Base-by-base conservation (phyloP, 2,113 vertebrate genomes). In the Datnioides undecimradiatus region DNA sequence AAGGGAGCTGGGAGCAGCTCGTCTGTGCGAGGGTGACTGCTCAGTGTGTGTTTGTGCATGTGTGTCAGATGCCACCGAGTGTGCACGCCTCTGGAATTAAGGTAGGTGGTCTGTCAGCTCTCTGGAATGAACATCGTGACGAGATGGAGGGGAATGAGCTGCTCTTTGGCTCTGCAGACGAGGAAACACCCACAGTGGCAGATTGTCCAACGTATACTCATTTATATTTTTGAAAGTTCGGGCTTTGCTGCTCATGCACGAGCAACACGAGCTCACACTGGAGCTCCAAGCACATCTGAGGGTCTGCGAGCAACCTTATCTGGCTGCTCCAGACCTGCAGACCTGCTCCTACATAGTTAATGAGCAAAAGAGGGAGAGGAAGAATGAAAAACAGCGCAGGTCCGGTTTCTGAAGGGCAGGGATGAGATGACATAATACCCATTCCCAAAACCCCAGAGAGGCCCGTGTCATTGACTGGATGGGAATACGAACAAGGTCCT, bases 391-490 rank as follows among this genome's bases (percentile, higher is more conserved):
- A 73, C 60, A 89, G 87, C 54, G 49, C 86, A 81, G 88, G 84
- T 93, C 87, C 54, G 77, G 88, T 90, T 93, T 94, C 95, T 91
- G 87, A 92, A 92, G 93, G 92, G 90, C 92, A 91, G 86, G 67
- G 80, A n/a, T 78, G 84, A 76, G 90, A 93, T 94, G 94, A 95
- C 93, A 94, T 94, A 93, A 93, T 91, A 91, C 84, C 87, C 90
- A 80, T 86, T 82, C 84, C 84, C 82, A 45, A 80, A 86, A 77
- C 84, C 91, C 91, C 64, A 65, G 86, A 64, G 92, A 93, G 79
- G 77, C 74, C 80, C 34, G 77, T 90, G 93, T 90, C 94, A 93
- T 93, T 91, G 94, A 92, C 92, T 91, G 27, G 85, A 89, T 92
- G 91, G 92, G 89, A 94, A 94, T 81, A 90, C 82, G 79, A 94